Percentiles rank a stretch among this genome's conserved stretches.
These are phyloP conservation scores for Sepioteuthis lessoniana DNA, from an alignment of 2,888 invertebrate genomes.

Conservation along the genomic window DNA sequence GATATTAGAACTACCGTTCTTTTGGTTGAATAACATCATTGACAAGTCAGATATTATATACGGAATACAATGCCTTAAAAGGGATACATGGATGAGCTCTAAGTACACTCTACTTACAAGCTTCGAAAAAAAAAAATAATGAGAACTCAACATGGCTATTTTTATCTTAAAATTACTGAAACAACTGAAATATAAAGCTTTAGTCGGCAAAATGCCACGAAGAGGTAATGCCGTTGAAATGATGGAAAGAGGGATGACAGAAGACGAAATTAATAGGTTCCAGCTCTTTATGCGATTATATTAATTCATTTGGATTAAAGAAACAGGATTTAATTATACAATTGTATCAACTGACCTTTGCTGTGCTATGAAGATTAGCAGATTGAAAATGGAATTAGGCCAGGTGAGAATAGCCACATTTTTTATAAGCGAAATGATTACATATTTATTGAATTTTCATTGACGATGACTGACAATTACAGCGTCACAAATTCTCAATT, in stretches of 20 bases:
- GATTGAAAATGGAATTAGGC: background rate
- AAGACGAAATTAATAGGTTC: background rate
- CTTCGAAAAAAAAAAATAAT: too few relatives aligned
- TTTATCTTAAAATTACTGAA: too few relatives aligned
- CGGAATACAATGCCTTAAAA: too few relatives aligned
- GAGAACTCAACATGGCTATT: too few relatives aligned
- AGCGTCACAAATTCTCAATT: too few relatives aligned
- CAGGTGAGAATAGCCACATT: background rate
- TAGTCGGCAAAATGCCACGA: background rate
- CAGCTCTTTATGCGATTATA: background rate
- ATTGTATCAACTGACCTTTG: conserved; percentile 33
- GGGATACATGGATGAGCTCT: too few relatives aligned
- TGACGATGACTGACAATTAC: too few relatives aligned
- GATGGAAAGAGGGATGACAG: background rate
- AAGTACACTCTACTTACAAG: too few relatives aligned
- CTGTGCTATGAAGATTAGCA: background rate
- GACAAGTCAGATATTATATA: too few relatives aligned
- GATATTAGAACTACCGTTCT: too few relatives aligned
- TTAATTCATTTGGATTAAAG: background rate
- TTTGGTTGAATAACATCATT: too few relatives aligned
- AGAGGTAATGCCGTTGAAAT: background rate
- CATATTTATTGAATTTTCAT: too few relatives aligned
- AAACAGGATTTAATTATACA: conserved; percentile 20
- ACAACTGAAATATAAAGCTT: background rate
- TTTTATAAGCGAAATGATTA: background rate